These are phyloP conservation scores for Macrotis lagotis DNA, from an alignment of 2,113 vertebrate genomes.

Conservation along the genomic window DNA sequence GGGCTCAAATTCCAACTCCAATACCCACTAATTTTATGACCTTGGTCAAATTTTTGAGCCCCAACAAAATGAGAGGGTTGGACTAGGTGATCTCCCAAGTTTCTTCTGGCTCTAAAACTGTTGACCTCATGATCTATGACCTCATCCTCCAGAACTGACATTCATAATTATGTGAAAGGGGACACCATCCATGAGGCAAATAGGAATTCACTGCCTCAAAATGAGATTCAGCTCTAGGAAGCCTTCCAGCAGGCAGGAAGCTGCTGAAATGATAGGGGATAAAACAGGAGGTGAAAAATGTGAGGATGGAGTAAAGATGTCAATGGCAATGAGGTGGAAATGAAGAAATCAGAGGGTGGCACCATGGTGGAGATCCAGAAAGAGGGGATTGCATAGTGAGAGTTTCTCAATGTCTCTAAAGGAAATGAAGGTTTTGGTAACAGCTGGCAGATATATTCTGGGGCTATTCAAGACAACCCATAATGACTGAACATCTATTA, in stretches of 20 bases:
- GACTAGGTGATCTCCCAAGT: not conserved
- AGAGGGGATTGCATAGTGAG: not conserved
- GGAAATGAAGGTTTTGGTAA: not conserved
- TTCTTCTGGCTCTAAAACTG: not conserved
- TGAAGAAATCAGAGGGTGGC: not conserved
- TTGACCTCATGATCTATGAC: not conserved
- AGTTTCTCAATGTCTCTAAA: not conserved
- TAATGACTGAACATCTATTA: not conserved
- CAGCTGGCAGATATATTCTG: not conserved
- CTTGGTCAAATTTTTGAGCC: not conserved
- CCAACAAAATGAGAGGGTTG: not conserved
- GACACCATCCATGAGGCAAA: not conserved
- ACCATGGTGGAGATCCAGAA: not conserved
- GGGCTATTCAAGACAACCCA: not conserved
- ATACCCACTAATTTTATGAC: not conserved
- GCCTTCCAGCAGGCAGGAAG: not conserved
- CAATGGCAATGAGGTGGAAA: not conserved
- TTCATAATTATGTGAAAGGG: not conserved
- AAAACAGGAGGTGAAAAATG: not conserved
- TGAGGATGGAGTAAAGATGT: not conserved
- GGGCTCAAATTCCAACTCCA: not conserved
- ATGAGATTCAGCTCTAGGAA: not conserved
- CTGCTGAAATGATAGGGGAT: not conserved
- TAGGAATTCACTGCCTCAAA: not conserved
- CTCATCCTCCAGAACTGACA: not conserved